A percentile compares a stretch with the other conserved stretches of the same genome.
These are phyloP conservation scores for Porphyrio hochstetteri DNA, from an alignment of 2,113 vertebrate genomes.

Conservation along the genomic window DNA sequence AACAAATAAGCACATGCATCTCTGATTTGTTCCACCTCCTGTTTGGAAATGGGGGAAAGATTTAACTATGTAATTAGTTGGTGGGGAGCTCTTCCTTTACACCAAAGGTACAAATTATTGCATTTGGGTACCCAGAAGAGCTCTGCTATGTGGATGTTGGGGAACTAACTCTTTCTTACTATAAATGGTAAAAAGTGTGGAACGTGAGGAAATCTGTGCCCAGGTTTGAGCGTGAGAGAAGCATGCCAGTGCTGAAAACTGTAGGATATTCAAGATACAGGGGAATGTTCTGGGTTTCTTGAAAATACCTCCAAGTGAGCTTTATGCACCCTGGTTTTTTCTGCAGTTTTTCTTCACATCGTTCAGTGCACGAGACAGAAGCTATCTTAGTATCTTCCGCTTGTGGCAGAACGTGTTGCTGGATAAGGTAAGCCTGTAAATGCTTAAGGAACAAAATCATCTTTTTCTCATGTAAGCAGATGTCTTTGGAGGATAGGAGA, in stretches of 20 bases:
- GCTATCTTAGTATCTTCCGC: constrained; percentile 87
- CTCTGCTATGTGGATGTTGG: not conserved
- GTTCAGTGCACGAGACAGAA: constrained; percentile 91
- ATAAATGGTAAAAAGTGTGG: not conserved
- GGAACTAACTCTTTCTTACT: not conserved
- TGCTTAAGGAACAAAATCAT: not conserved
- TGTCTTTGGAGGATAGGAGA: not conserved
- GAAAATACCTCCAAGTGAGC: not conserved
- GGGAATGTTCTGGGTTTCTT: not conserved
- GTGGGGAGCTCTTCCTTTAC: not conserved
- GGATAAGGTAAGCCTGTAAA: constrained; percentile 82
- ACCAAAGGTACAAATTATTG: not conserved
- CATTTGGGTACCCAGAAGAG: not conserved
- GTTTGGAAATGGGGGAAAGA: not conserved
- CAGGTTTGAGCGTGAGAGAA: not conserved
- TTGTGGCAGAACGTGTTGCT: constrained; percentile 92
- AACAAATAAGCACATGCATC: not conserved
- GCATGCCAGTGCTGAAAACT: not conserved
- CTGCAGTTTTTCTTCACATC: constrained; percentile 92
- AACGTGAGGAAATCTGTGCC: not conserved
- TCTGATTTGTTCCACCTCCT: not conserved
- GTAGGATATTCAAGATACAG: not conserved
- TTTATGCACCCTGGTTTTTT: not conserved
- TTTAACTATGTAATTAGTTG: not conserved
- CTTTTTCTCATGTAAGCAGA: not conserved